Evolutionary conservation across 2,113 vertebrate genomes (phyloP).

Genomic region (Passer montanus): DNA sequence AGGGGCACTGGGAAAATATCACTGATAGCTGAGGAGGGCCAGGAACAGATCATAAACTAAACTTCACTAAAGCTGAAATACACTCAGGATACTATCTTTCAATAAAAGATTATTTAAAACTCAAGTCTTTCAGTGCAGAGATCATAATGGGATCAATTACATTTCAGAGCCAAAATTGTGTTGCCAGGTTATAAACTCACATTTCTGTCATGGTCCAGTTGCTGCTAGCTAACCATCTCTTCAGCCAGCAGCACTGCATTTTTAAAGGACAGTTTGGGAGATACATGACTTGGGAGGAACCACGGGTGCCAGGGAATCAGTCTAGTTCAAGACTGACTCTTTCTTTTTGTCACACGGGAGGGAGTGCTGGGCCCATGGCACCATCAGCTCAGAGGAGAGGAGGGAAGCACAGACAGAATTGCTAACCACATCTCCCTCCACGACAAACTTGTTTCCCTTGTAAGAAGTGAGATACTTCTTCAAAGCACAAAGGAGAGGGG

Average conservation of each 20-base stretch:
- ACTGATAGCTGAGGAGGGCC: neutral
- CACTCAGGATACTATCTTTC: neutral
- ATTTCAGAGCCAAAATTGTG: neutral
- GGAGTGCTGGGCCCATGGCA: neutral
- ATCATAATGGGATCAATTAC: neutral
- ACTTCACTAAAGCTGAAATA: neutral
- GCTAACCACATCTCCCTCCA: neutral
- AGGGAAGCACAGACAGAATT: neutral
- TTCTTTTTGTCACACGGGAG: neutral
- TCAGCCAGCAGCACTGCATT: neutral
- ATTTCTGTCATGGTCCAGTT: neutral
- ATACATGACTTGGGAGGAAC: neutral
- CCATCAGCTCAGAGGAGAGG: rapidly evolving
- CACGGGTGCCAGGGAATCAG: neutral
- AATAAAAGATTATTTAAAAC: neutral
- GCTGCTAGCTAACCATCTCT: neutral
- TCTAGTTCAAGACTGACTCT: neutral
- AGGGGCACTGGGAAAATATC: neutral
- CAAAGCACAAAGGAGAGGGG: slow-evolving; percentile 11
- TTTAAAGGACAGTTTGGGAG: neutral
- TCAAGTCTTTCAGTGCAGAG: neutral
- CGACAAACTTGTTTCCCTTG: neutral
- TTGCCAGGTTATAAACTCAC: neutral
- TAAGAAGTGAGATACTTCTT: neutral
- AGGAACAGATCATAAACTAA: neutral